Evolutionary conservation across 2,888 invertebrate species (phyloP).

Genomic region (Oxytorus armatus): DNA sequence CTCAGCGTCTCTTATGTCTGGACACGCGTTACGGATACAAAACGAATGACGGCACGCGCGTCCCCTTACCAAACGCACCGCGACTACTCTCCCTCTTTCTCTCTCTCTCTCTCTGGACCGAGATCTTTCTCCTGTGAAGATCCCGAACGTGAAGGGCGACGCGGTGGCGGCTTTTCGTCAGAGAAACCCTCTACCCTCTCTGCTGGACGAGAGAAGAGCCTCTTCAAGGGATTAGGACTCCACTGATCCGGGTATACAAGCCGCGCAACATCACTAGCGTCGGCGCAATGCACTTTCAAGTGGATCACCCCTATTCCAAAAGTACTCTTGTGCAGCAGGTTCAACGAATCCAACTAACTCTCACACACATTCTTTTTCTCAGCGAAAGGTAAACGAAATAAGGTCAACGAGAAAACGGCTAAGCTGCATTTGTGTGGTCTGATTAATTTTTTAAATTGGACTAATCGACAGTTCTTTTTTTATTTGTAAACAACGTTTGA

Average conservation of each 20-base stretch:
- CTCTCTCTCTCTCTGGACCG: constrained; percentile 57
- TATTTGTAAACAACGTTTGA: too few relatives aligned
- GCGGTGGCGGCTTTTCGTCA: constrained; percentile 67
- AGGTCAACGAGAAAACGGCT: constrained; percentile 45
- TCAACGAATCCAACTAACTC: constrained; percentile 8
- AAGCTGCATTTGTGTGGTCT: not conserved
- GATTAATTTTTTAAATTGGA: not conserved
- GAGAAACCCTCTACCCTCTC: constrained; percentile 60
- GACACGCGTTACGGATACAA: constrained; percentile 69
- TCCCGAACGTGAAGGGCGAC: constrained; percentile 50
- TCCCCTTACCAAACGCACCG: constrained; percentile 82
- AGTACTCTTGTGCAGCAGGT: constrained; percentile 50
- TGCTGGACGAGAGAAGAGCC: constrained; percentile 51
- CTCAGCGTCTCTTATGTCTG: constrained; percentile 51
- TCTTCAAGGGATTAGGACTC: constrained; percentile 67
- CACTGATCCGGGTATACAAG: constrained; percentile 47
- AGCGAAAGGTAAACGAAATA: constrained; percentile 6
- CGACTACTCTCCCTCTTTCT: constrained; percentile 68
- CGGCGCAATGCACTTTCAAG: constrained; percentile 46
- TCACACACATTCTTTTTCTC: constrained; percentile 16
- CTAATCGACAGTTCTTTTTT: not conserved
- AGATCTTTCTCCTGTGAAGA: constrained; percentile 49
- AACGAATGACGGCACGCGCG: constrained; percentile 77
- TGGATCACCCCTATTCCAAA: constrained; percentile 42
- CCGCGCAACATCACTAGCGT: constrained; percentile 29